Base-by-base conservation (phyloP, 2,113 vertebrate genomes). In the Romanogobio albipinnatus region DNA sequence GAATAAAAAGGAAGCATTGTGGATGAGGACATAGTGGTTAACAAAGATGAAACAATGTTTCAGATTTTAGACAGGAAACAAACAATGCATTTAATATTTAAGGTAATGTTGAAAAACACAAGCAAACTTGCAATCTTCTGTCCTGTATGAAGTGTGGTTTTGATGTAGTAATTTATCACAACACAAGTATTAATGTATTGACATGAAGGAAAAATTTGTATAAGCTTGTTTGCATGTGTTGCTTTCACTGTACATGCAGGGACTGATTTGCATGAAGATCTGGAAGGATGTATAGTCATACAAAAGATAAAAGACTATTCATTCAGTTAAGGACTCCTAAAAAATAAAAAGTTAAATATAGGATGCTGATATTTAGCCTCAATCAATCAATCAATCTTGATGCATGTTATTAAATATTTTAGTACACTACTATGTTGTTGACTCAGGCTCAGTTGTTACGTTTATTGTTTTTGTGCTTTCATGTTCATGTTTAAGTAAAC, bases 221-320 rank as follows among this genome's bases (percentile, higher is more conserved):
- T 81, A 11, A 19, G 59, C 58, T 81, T 49, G 43, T 81, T 66
- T 81, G 43, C 61, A 81, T 81, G 24, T 5, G 9, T 53, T 53
- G n/a, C 33, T 76, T 10, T 29, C 33, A 19, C 15, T 77, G 75
- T 13, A 2, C 75, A 33, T 29, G 6, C 29, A 2, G 36, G 39
- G 45, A 4, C 78, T 81, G 61, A 49, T 81, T 66, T 81, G 78
- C 78, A 51, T 78, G n/a, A 22, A 5, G 26, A 29, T 29, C 45
- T 33, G 9, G n/a, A 4, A 45, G 15, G 61, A 13, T 29, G 36
- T 45, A 43, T 2, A 45, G 70, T 45, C 58, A 66, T 33, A 3
- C 1, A 62, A 26, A 64, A 19, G 26, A 22, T 13, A 17, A 51
- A 81, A 81, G 47, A 22, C n/a, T 17, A 4, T 61, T 33, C 17